Evolutionary conservation across 2,797 vertebrate species (phyloP).

Genomic region (Neosilurus mollespiculum): DNA sequence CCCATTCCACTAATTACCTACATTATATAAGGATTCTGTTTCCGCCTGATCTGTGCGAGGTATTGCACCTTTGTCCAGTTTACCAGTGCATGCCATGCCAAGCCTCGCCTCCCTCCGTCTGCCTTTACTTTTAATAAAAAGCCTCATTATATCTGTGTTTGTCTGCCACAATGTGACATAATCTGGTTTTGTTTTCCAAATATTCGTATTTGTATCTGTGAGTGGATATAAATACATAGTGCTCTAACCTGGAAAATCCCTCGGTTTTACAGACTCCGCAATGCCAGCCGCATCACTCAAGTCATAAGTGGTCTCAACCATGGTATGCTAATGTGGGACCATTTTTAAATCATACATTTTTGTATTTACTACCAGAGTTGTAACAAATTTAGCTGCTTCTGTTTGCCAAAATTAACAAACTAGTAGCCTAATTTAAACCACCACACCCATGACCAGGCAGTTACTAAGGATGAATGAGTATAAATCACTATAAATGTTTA

Average conservation of each 20-base stretch:
- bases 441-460: background rate
- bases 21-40: no score
- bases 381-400: background rate
- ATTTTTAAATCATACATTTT: background rate
- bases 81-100: no score
- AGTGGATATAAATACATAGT: background rate
- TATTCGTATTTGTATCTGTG: background rate
- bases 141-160: background rate
- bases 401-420: background rate
- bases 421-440: background rate
- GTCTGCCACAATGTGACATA: background rate
- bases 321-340: background rate
- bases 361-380: background rate
- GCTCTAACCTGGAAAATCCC: background rate
- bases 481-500: background rate
- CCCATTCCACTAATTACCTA: no score
- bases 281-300: background rate
- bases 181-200: background rate
- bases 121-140: no score
- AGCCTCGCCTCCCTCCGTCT: no score
- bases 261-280: background rate
- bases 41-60: no score
- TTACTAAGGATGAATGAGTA: background rate
- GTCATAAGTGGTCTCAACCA: background rate
- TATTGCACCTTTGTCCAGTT: no score